Evolutionary conservation across 2,888 invertebrate genomes (phyloP), one percentile per base, ranked within the genome.

Genomic region (Alsophila aescularia): DNA sequence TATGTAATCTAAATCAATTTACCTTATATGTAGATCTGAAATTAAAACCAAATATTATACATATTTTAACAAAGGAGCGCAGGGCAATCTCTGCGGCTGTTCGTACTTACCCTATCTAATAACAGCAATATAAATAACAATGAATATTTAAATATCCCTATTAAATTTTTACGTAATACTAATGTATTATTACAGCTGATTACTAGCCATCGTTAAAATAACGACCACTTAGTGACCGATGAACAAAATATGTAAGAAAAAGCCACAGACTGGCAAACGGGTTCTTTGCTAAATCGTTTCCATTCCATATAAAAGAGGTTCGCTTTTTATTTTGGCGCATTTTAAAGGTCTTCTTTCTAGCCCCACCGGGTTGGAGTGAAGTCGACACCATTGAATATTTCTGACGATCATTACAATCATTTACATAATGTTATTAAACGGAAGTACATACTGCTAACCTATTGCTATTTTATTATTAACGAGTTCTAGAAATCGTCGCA

Each of bases 281-380:
- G n/a, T 2, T 29, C 15, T 9, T 4, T 1, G 34, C 2, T 16
- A 41, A 36, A 42, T 21, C 13, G 18, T 21, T 42, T 31, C 10
- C 12, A 31, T 36, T 31, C 13, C 10, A n/a, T n/a, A n/a, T n/a
- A n/a, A 32, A 39, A 21, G 27, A 39, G 31, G 13, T 9, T 18
- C 12, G 18, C 35, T 35, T 21, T 49, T 41, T 40, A 18, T 41
- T 42, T 27, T 40, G 34, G 40, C 21, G 4, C 14, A 32, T 24
- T 48, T 31, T 12, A 41, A 41, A 40, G 35, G 50, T 42, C 50
- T 34, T 42, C 35, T 5, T 35, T 13, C 41, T 12, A 12, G 21
- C 16, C 15, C 41, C 3, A 10, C 41, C 10, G n/a, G 16, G 24
- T 42, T 4, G 29, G 9, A 16, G 42, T 21, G 36, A 36, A 42